Evolutionary conservation across 2,113 vertebrate species (phyloP).

Genomic region (Lophius piscatorius): DNA sequence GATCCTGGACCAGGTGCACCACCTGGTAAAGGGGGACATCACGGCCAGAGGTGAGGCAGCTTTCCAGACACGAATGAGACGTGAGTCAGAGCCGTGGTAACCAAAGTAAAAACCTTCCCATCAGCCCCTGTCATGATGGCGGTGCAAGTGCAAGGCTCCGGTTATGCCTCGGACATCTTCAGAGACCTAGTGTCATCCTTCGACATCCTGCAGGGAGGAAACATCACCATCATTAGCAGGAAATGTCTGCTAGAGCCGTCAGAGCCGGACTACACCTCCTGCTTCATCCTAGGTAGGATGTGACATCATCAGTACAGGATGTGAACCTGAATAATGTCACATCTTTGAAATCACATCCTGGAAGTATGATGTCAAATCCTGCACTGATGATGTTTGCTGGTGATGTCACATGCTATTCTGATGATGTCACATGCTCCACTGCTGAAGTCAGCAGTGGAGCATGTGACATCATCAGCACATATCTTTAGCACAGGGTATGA

Average conservation of each 20-base stretch:
- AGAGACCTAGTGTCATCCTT: constrained; percentile 85
- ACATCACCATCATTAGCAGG: constrained; percentile 84
- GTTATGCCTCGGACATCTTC: constrained; percentile 85
- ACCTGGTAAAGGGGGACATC: constrained; percentile 82
- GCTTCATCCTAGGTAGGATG: constrained; percentile 40
- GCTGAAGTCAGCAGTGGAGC: too few relatives aligned
- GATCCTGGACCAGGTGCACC: constrained; percentile 85
- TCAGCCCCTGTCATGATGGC: constrained; percentile 79
- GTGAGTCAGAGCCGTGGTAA: neutral
- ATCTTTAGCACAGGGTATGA: too few relatives aligned
- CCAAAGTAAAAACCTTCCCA: neutral
- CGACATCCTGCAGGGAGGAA: constrained; percentile 81
- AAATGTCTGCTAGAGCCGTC: constrained; percentile 80
- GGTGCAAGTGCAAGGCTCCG: constrained; percentile 80
- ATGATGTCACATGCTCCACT: too few relatives aligned
- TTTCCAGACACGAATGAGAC: neutral
- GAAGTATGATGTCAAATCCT: too few relatives aligned
- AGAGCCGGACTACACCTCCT: constrained; percentile 73
- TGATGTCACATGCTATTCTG: too few relatives aligned
- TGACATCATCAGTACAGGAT: too few relatives aligned
- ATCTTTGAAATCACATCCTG: too few relatives aligned
- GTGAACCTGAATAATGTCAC: too few relatives aligned
- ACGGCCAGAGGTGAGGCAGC: constrained; percentile 76
- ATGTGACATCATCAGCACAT: too few relatives aligned
- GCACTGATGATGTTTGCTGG: too few relatives aligned